A percentile compares a stretch with the other conserved stretches of the same genome.
These are phyloP conservation scores for Pteronotus mesoamericanus DNA, from an alignment of 2,797 vertebrate genomes.

Conservation along the genomic window DNA sequence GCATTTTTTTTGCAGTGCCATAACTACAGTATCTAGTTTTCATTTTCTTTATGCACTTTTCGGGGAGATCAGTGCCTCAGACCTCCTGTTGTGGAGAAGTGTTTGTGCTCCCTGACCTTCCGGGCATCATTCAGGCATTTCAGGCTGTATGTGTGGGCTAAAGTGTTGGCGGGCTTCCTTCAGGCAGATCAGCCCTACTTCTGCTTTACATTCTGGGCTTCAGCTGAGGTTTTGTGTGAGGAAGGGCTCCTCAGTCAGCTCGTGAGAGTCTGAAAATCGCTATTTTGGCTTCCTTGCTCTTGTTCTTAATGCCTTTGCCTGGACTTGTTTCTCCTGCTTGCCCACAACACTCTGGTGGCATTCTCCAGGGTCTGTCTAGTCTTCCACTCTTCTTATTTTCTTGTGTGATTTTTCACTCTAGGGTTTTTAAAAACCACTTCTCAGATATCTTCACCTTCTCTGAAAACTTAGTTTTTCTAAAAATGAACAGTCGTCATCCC, in stretches of 20 bases:
- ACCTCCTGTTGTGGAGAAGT: neutral
- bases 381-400: neutral
- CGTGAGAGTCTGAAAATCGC: neutral
- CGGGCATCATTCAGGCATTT: neutral
- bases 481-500: neutral
- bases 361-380: neutral
- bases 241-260: neutral
- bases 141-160: neutral
- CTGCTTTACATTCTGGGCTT: neutral
- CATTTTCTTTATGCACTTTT: neutral
- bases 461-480: neutral
- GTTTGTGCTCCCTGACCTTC: neutral
- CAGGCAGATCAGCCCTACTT: neutral
- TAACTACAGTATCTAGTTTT: neutral
- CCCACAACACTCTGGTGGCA: neutral
- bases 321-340: neutral
- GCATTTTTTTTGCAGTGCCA: neutral
- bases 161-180: neutral
- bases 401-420: neutral
- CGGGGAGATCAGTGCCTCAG: neutral
- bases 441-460: neutral
- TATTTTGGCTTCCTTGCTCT: neutral
- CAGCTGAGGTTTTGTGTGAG: neutral
- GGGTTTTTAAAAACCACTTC: neutral
- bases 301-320: neutral